Evolutionary conservation across 2,797 vertebrate genomes (phyloP), one percentile per base, ranked within the genome.

Genomic region (Myripristis jacobus): DNA sequence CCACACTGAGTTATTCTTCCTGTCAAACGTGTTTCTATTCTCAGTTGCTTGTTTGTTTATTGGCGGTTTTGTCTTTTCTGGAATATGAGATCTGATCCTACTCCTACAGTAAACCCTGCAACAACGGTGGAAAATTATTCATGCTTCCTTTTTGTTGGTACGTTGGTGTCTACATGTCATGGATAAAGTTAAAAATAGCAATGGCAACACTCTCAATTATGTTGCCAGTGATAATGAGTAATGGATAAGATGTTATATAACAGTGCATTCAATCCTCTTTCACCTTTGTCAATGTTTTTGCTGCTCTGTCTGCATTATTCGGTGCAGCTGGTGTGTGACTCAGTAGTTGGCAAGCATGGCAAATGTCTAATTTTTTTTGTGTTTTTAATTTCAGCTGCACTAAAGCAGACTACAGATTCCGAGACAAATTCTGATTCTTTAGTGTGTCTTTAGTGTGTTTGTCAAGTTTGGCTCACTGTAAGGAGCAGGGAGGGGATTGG

Each of bases 21-120:
- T 81, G 87, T 89, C 87, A 90, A 87, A 92, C 55, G 73, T 63
- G 62, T 71, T 90, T 87, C 80, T 74, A 75, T 67, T 81, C n/a
- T n/a, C 78, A 86, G 58, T 82, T 60, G 70, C 78, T 75, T 89
- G 86, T 91, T 92, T 89, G 83, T 92, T 90, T 90, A 88, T 82
- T 27, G 65, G 83, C 63, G 83, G 78, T 65, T n/a, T 82, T 75
- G 72, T 74, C 68, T 57, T 51, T 82, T 65, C n/a, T 84, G 79
- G 80, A 90, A 79, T 75, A 44, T 18, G 85, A 83, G 76, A 73
- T 70, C 50, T 22, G 75, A 83, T 82, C 75, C 79, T 58, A 64
- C 19, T 66, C 79, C 69, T 59, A 87, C 81, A 74, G 82, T 79
- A 82, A 88, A 85, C 52, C 62, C 52, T n/a, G 62, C 18, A 34